These are phyloP conservation scores for Teleopsis dalmanni DNA, from an alignment of 1,140 invertebrate species.

Conservation along the genomic window DNA sequence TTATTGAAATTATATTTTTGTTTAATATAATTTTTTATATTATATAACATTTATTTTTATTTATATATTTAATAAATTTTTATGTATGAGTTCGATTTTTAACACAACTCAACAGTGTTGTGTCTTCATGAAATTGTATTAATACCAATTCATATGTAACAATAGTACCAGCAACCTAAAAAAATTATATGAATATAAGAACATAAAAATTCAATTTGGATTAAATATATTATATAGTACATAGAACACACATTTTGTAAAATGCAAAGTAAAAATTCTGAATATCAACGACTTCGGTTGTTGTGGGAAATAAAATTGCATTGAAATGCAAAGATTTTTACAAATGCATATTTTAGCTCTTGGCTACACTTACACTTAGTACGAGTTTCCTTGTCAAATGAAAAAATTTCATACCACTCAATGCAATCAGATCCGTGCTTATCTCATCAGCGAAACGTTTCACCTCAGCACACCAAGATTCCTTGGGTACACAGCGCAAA, in stretches of 20 bases:
- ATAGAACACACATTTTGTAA: too few species aligned
- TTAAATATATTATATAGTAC: too few species aligned
- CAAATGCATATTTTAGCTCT: background rate
- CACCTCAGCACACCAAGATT: slow-evolving; percentile 52
- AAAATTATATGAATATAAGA: background rate
- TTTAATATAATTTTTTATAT: too few species aligned
- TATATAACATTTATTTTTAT: too few species aligned
- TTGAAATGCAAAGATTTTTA: background rate
- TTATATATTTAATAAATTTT: too few species aligned
- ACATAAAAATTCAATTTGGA: background rate
- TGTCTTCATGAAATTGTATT: slow-evolving; percentile 44
- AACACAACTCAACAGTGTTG: slow-evolving; percentile 12
- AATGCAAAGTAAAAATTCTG: background rate
- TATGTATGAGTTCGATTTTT: background rate
- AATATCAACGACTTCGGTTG: background rate
- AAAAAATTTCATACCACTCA: slow-evolving; percentile 58
- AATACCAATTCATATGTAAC: slow-evolving; percentile 59
- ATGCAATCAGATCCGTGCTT: slow-evolving; percentile 50
- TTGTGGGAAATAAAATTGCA: background rate
- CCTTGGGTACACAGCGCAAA: slow-evolving; percentile 52
- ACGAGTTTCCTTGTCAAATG: slow-evolving; percentile 56
- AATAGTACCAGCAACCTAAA: slow-evolving; percentile 52
- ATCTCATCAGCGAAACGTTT: slow-evolving; percentile 54
- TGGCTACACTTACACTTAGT: slow-evolving; percentile 41
- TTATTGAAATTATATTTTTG: background rate